Evolutionary conservation across 2,797 vertebrate genomes (phyloP), one percentile per base, ranked within the genome.

Genomic region (Pseudochromis fuscus): DNA sequence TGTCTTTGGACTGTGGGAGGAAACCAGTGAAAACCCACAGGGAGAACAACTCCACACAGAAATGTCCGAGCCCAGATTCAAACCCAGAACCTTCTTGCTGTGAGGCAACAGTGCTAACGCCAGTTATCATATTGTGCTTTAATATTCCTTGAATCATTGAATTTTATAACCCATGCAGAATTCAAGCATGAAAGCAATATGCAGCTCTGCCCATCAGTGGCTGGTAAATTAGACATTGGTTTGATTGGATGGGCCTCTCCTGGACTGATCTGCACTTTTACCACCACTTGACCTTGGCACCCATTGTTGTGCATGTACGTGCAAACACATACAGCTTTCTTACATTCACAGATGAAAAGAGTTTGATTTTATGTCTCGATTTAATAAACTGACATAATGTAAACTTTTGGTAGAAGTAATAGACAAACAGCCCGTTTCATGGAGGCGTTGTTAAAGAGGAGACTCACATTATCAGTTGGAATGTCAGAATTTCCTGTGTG

Each of bases 401-500:
- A 48, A 23, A 9, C 63, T 56, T 37, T 44, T 55, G 1, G 21
- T 1, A 27, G 33, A 56, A 42, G 3, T 3, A 37, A 13, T 46
- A 2, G 13, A 40, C 31, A 69, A 70, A 12, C 25, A 16, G 48
- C n/a, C n/a, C n/a, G 16, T 67, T 71, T 55, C 12, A 40, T 48
- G 27, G 13, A 31, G 18, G 4, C 24, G 16, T 33, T 11, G 35
- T 50, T 64, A 25, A 30, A 30, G 31, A 30, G 24, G 3, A 1
- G 6, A 4, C 33, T 66, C 23, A 9, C 31, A 59, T 72, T 49
- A 68, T 73, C 52, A 55, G 46, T 38, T 57, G 23, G 49, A 80
- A 60, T 80, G 35, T 75, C 72, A 82, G 40, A 68, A 73, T 74
- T 68, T 77, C 28, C 38, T 19, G 12, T 30, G 51, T 79, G 68